Evolutionary conservation across 2,888 invertebrate species (phyloP), one percentile per base, ranked within the genome.

Genomic region (Choristoneura rosaceana): DNA sequence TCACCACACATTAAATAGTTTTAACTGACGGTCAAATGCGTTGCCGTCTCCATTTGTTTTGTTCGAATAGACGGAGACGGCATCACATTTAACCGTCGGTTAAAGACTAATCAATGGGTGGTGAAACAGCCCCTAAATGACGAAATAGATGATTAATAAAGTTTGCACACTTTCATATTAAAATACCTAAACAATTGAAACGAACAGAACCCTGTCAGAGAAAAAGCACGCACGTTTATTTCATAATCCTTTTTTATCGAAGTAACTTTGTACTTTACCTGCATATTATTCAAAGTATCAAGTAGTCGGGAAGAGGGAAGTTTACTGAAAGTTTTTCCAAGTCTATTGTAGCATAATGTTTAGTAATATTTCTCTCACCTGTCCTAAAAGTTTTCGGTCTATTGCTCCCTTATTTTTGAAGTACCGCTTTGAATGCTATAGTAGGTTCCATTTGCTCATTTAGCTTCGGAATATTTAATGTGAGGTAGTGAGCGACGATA

Each of bases 261-360:
- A 45, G 33, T 14, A 41, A 52, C 17, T 61, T n/a, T 68, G 14
- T 50, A 52, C 17, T 61, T n/a, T 68, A 34, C 60, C 25, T 9
- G 34, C 8, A 17, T 65, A 55, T 65, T 55, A 25, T 25, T 66
- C 55, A 61, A 38, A 65, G 34, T 25, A 55, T 55, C 12, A 17
- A 25, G 45, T 59, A 67, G 58, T 45, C n/a, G 41, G 45, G 41
- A 25, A 64, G 33, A 59, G 15, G 41, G 25, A 67, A 67, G 66
- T 67, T 67, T 33, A 33, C 43, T 14, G n/a, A 15, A 67, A 67
- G 66, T 67, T 67, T 66, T 67, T 58, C 58, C 17, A 10, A 64
- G 58, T 60, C 60, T 68, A 68, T 68, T 68, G 68, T 60, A 68
- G 50, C 68, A 68, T 63, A 63, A 55, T 69, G 58, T 63, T 62